These are phyloP conservation scores for Schizothorax lantsangensis DNA, from an alignment of 2,797 vertebrate genomes.

Conservation along the genomic window DNA sequence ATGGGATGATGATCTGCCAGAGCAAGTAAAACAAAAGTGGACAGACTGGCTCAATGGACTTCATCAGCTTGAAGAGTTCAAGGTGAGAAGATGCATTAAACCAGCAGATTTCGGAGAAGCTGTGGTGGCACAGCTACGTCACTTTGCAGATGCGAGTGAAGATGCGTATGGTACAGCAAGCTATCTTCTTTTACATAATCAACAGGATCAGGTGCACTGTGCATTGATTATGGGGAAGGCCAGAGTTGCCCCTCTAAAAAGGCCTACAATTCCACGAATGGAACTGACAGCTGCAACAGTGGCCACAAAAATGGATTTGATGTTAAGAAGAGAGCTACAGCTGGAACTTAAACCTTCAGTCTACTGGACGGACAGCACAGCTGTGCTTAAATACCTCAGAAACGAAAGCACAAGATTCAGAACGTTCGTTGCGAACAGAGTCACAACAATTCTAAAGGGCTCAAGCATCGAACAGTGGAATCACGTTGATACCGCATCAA, in stretches of 20 bases:
- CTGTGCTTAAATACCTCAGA: no score
- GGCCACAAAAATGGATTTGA: conserved; percentile 3
- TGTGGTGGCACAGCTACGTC: no score
- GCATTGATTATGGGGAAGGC: conserved; percentile 8
- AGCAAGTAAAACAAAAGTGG: conserved; percentile 7
- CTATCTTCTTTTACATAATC: background rate
- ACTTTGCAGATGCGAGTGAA: no score
- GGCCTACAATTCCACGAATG: conserved; percentile 8
- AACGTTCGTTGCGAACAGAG: no score
- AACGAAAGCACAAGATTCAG: no score
- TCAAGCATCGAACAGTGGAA: no score
- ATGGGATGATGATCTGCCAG: conserved; percentile 21
- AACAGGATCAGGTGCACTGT: background rate
- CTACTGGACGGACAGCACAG: no score
- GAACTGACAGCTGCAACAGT: no score
- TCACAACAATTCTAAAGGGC: no score
- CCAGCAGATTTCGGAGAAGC: background rate
- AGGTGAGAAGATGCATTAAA: background rate
- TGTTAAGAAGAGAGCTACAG: conserved; percentile 7
- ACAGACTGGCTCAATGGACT: conserved; percentile 11
- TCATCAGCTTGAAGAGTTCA: conserved; percentile 12
- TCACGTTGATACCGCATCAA: no score
- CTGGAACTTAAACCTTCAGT: conserved; percentile 9
- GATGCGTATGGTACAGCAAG: no score
- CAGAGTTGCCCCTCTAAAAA: background rate